phyloP scores from a whole-genome alignment of 2,797 vertebrate species.

The Phalanger gymnotis region DNA sequence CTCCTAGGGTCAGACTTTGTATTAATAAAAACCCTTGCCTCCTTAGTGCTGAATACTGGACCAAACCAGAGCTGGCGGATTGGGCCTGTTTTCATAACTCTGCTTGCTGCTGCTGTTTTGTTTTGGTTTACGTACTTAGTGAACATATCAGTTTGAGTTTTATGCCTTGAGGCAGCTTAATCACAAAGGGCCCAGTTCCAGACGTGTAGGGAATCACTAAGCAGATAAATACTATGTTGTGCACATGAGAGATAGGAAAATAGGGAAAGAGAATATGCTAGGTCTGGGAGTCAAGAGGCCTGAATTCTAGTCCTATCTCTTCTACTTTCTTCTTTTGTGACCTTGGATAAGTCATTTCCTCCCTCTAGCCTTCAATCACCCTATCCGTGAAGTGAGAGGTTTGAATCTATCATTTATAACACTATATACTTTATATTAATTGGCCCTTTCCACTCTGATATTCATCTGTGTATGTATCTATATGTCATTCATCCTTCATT shows the following conservation, averaged over 20 bases:
- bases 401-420: neutral
- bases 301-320: neutral
- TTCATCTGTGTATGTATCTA: neutral
- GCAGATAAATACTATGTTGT: slow-evolving; percentile 30
- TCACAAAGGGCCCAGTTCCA: slow-evolving; percentile 71
- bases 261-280: neutral
- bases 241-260: neutral
- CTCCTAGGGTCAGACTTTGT: neutral
- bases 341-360: neutral
- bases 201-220: slow-evolving; percentile 38
- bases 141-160: slow-evolving; percentile 58
- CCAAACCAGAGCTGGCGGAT: neutral
- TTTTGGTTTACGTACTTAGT: slow-evolving; percentile 56
- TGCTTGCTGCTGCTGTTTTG: slow-evolving; percentile 46
- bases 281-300: neutral
- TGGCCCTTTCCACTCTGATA: neutral
- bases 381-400: neutral
- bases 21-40: neutral
- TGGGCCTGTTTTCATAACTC: slow-evolving; percentile 1
- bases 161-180: slow-evolving; percentile 71
- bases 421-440: neutral
- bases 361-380: neutral
- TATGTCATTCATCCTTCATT: neutral
- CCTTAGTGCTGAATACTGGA: neutral
- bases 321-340: neutral